Conservation (phyloP, 2,888 invertebrate species). For the Lagria hirta region DNA sequence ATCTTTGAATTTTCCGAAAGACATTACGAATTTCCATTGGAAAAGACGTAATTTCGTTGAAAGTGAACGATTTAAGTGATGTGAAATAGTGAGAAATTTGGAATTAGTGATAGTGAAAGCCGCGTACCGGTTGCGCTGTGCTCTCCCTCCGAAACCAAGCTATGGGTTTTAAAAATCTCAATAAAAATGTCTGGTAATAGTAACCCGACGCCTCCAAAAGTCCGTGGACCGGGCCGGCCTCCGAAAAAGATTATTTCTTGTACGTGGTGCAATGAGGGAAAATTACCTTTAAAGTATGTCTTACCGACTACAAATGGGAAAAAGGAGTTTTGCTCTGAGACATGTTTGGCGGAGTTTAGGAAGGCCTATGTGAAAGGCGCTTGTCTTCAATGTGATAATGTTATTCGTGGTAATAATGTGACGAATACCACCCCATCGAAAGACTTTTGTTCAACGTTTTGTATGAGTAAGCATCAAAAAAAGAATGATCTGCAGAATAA, state of each 20-base stretch:
- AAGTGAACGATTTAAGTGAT: no score
- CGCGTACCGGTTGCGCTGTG: not conserved
- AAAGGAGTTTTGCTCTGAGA: constrained; percentile 90
- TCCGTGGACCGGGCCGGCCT: constrained; percentile 74
- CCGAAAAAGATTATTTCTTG: constrained; percentile 73
- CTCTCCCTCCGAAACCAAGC: constrained; percentile 8
- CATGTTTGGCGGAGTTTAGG: constrained; percentile 84
- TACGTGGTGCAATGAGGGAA: constrained; percentile 85
- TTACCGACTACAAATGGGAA: constrained; percentile 85
- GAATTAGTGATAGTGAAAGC: not conserved
- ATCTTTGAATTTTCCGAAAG: constrained; percentile 4
- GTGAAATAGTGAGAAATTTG: no score
- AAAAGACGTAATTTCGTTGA: no score
- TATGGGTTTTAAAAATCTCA: constrained; percentile 19
- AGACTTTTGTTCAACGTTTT: constrained; percentile 83
- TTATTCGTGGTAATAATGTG: constrained; percentile 76
- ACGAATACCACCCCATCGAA: constrained; percentile 69
- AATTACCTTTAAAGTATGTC: constrained; percentile 81
- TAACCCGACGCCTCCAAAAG: constrained; percentile 54
- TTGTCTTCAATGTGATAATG: constrained; percentile 85
- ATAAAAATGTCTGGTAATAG: constrained; percentile 46
- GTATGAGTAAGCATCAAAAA: constrained; percentile 82
- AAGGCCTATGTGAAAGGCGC: constrained; percentile 87
- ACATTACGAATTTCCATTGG: no score
- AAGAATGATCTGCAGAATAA: constrained; percentile 64